Evolutionary conservation across 2,113 vertebrate genomes (phyloP).

Genomic region (Aegypius monachus): DNA sequence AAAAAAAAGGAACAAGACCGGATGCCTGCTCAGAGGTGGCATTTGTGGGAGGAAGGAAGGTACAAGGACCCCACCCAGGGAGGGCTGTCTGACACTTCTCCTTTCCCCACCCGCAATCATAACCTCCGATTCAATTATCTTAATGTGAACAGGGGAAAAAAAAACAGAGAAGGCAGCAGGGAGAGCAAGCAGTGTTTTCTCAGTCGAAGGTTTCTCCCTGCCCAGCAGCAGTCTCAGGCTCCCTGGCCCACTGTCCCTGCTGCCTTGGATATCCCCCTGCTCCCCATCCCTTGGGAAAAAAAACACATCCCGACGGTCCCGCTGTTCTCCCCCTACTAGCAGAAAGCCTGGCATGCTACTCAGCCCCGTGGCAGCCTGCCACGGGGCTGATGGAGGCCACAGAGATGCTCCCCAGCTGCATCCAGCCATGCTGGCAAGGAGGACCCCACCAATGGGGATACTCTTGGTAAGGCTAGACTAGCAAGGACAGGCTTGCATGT

Average conservation of each 20-base stretch:
- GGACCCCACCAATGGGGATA: accelerated
- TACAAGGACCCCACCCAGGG: background rate
- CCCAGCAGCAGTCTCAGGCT: background rate
- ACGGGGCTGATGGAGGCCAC: accelerated
- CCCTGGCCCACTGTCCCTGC: background rate
- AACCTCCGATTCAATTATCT: conserved; percentile 31
- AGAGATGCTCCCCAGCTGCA: background rate
- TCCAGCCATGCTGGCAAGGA: background rate
- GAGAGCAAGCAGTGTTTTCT: background rate
- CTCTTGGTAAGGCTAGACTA: background rate
- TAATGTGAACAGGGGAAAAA: accelerated
- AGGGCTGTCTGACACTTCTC: background rate
- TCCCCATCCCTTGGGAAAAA: background rate
- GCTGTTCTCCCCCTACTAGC: accelerated
- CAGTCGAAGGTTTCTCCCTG: background rate
- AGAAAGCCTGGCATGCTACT: background rate
- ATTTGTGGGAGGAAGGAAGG: conserved; percentile 14
- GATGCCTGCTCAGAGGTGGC: conserved; percentile 3
- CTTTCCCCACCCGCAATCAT: background rate
- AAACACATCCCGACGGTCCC: accelerated
- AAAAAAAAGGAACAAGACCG: background rate
- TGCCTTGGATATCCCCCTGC: background rate
- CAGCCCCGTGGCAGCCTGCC: background rate
- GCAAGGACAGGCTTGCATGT: background rate
- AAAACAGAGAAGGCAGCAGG: background rate